Evolutionary conservation across 2,888 invertebrate species (phyloP).

Genomic region (Ischnura elegans): DNA sequence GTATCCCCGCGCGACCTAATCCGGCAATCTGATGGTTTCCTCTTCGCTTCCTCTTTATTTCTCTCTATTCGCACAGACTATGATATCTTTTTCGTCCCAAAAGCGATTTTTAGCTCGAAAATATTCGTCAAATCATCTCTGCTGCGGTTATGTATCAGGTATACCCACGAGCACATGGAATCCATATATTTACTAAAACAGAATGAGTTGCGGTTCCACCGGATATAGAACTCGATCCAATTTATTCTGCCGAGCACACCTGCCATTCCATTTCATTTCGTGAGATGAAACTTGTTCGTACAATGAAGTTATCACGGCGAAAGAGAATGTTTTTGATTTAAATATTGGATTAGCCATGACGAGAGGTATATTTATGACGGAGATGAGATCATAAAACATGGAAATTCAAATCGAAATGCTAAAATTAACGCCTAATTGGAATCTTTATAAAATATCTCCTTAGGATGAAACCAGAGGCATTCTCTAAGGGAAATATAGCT

Average conservation of each 20-base stretch:
- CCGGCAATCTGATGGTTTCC: conserved; percentile 43
- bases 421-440: too few relatives aligned
- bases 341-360: background rate
- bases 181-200: background rate
- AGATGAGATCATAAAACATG: too few relatives aligned
- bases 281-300: background rate
- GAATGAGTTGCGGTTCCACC: background rate
- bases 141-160: too few relatives aligned
- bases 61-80: background rate
- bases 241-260: background rate
- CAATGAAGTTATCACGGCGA: background rate
- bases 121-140: background rate
- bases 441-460: too few relatives aligned
- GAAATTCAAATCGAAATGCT: too few relatives aligned
- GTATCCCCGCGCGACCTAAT: conserved; percentile 32
- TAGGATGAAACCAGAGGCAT: too few relatives aligned
- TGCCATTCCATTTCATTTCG: background rate
- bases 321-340: background rate
- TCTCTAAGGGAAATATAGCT: too few relatives aligned
- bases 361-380: too few relatives aligned
- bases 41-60: background rate
- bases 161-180: too few relatives aligned
- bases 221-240: background rate
- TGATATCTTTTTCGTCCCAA: conserved; percentile 2
- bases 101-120: background rate